Conservation (phyloP, 2,113 vertebrate species). For the Saimiri boliviensis region DNA sequence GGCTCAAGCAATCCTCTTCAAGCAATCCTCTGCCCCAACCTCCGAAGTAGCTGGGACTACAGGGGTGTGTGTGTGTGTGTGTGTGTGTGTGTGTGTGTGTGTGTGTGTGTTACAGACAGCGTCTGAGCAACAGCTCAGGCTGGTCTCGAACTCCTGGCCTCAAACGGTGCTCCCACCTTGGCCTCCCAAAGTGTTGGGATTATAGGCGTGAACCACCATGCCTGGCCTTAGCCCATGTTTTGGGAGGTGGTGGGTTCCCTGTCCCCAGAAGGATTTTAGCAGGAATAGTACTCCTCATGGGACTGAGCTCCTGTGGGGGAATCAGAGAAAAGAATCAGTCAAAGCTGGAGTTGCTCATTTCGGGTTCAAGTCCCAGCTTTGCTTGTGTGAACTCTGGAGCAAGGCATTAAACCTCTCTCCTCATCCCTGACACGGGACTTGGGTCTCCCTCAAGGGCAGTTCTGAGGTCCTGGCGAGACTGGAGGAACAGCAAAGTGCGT, state of each 20-base stretch:
- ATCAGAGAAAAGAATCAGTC: fast-evolving
- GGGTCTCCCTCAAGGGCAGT: fast-evolving
- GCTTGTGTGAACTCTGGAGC: background rate
- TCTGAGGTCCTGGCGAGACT: fast-evolving
- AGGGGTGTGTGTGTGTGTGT: no score
- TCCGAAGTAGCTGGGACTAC: no score
- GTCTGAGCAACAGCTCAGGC: no score
- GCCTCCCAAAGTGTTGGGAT: no score
- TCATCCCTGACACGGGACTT: background rate
- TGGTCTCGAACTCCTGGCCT: no score
- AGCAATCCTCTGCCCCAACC: no score
- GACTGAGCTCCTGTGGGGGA: background rate
- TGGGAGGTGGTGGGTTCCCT: background rate
- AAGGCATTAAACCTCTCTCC: background rate
- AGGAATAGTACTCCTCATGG: background rate
- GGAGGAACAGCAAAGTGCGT: fast-evolving
- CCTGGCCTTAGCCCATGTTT: background rate
- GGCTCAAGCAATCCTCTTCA: no score
- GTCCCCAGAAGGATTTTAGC: background rate
- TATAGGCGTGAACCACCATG: no score
- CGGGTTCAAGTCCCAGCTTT: background rate
- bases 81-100: no score
- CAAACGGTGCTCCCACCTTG: no score
- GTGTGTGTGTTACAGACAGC: no score
- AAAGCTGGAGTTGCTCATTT: background rate